A percentile compares a stretch with the other conserved stretches of the same genome.
Conservation (phyloP, 1,140 invertebrate species). For the Micrasema longulum region DNA sequence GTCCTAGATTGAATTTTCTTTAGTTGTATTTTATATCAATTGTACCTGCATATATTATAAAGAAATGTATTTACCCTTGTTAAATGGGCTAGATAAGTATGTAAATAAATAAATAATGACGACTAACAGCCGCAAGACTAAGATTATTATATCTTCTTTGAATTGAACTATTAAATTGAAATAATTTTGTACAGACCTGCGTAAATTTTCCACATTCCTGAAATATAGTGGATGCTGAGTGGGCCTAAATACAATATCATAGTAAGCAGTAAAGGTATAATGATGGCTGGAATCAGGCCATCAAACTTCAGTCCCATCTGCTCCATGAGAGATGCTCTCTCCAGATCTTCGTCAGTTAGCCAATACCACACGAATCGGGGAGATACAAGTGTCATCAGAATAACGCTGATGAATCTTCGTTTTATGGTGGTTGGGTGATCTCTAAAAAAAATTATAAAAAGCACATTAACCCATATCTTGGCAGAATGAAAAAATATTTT, state of each 20-base stretch:
- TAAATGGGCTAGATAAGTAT: no score
- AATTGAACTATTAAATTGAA: no score
- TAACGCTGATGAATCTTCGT: constrained; percentile 87
- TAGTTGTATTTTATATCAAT: no score
- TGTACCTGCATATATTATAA: no score
- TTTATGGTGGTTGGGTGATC: constrained; percentile 92
- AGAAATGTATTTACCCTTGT: no score
- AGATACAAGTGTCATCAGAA: constrained; percentile 82
- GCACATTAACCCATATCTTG: no score
- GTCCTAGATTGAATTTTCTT: no score
- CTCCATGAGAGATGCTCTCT: constrained; percentile 75
- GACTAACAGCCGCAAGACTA: no score
- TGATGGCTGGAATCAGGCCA: constrained; percentile 79
- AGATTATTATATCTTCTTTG: no score
- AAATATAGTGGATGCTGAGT: constrained; percentile 77
- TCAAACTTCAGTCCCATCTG: constrained; percentile 81
- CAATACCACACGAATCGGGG: constrained; percentile 81
- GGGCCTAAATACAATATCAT: constrained; percentile 88
- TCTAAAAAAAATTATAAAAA: no score
- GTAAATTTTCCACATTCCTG: constrained; percentile 77
- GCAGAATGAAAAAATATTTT: no score
- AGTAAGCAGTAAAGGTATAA: constrained; percentile 85
- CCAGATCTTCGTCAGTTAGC: constrained; percentile 71
- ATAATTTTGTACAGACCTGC: constrained; percentile 69
- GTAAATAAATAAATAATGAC: no score